Base-by-base conservation (phyloP, 2,888 invertebrate genomes). In the Latheticus oryzae region DNA sequence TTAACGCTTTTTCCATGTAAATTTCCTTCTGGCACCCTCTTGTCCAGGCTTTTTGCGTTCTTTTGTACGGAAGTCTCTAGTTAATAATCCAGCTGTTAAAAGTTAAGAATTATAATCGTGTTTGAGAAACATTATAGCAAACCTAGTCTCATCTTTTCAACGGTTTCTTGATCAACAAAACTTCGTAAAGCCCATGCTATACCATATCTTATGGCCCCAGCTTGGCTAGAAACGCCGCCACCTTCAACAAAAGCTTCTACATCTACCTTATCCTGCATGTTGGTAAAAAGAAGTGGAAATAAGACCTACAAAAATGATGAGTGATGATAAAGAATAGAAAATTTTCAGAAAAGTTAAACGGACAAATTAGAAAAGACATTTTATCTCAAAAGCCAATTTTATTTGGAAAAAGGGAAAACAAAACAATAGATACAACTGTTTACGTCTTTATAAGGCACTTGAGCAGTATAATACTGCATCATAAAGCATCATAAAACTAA, bases 21-120 rank as follows among this genome's bases (percentile, higher is more conserved):
- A 91, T 77, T 93, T 94, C 75, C 87, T 89, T 70, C 97, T 88
- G 11, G 97, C 95, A 67, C 92, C 91, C 69, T 87, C 88, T 79
- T 95, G 95, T 3, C 96, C 97, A 45, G 89, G 90, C 86, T 96
- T 96, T 86, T 95, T 93, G 66, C 97, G 85, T 79, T 97, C 97
- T 53, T 86, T 85, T 11, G 80, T 80, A 48, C 97, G 82, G 60
- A 82, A 84, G 77, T 95, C 97, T 70, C 85, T 83, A 11, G 91
- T 92, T 37, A 97, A 80, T 55, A 97, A 80, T 26, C 97, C 97
- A 77, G 95, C 93, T 90, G 72, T 40, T 81, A 75, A 60, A 68
- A 69, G 72, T 24, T 42, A 47, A 42, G 23, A 24, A 7, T 15
- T 9, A 3, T 9, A 3, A 9, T 26, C n/a, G n/a, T n/a, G n/a